A percentile compares a stretch with the other conserved stretches of the same genome.
Conservation (phyloP, 2,113 vertebrate genomes). For the Grus americana region DNA sequence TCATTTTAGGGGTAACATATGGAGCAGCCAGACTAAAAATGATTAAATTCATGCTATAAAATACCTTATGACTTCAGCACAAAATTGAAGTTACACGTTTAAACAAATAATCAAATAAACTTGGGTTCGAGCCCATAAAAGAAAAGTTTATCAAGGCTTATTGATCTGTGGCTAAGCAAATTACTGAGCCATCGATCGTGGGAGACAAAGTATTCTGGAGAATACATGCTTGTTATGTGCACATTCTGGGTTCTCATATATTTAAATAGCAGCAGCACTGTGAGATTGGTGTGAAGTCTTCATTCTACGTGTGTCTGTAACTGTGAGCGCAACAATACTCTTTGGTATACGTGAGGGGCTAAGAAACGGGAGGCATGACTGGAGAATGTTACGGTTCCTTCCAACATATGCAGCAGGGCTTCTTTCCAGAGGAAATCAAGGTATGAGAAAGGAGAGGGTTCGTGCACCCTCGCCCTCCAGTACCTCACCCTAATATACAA, state of each 20-base stretch:
- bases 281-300: background rate
- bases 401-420: background rate
- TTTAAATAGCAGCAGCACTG: background rate
- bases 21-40: background rate
- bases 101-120: background rate
- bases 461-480: background rate
- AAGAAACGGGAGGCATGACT: background rate
- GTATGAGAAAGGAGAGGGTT: background rate
- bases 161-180: background rate
- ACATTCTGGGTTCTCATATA: background rate
- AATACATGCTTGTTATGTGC: background rate
- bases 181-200: background rate
- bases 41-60: background rate
- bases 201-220: background rate
- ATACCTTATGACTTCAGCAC: background rate
- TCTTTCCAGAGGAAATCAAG: background rate
- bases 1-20: background rate
- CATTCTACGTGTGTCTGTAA: accelerated
- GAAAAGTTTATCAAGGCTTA: background rate
- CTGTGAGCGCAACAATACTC: background rate
- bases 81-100: background rate
- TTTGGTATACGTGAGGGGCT: accelerated
- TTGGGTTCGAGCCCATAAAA: background rate
- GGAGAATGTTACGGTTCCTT: background rate
- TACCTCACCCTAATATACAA: background rate